Base-by-base conservation (phyloP, 64 coral and sea anemone species). In the Dendrophyllia cribrosa region DNA sequence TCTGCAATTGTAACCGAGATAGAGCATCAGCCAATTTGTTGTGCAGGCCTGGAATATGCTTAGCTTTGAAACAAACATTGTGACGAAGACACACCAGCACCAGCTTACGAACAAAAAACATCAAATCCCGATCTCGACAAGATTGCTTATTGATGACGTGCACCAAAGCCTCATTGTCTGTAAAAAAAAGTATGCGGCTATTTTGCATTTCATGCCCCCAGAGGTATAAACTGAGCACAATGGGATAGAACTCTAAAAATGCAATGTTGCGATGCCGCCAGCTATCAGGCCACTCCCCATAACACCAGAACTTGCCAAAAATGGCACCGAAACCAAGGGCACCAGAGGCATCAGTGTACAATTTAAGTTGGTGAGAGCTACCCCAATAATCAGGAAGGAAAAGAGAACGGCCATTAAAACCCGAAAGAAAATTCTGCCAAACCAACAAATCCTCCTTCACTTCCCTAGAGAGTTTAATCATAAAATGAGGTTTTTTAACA, bases 391-490 rank as follows among this genome's bases (percentile, higher is more conserved):
- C 87, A 46, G 17, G 50, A 9, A 94, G 79, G 76, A 94, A 94
- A 94, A 94, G 89, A 72, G 87, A 83, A 7, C 69, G 66, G 15
- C 93, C 86, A 77, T 94, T 94, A 77, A 94, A 94, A 47, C 12
- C 46, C 0, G 65, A 80, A 4, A 94, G 67, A 80, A 94, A 94
- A n/a, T 58, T 85, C 26, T 85, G 66, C 87, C 86, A 94, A 50
- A 94, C 10, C 19, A 46, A 4, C 14, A 94, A 46, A 77, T 94
- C 86, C 7, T 44, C 78, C 70, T 87, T 95, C 4, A 88, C 87
- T 5, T 53, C 59, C 19, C 61, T 68, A 9, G 44, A 67, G 12
- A 95, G 83, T 55, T 53, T 53, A 9, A n/a, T 86, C 3, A 20
- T 67, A 86, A 21, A 20, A 21, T 86, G 43, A 23, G 82, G 25